Conservation (phyloP, 1,140 invertebrate genomes). For the Sesamia nonagrioides region DNA sequence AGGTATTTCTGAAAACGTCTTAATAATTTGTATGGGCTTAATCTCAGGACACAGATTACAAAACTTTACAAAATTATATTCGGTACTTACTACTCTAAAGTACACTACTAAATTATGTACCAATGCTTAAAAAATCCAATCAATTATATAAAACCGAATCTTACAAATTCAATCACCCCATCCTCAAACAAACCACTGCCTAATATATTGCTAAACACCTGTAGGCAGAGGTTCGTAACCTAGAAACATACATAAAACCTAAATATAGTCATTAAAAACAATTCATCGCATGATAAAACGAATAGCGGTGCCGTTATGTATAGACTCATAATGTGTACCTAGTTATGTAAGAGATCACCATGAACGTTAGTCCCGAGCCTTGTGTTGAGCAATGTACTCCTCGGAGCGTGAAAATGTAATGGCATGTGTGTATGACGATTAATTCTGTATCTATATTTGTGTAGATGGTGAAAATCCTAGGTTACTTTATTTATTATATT, state of each 20-base stretch:
- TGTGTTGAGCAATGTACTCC: conserved; percentile 65
- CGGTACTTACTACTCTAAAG: no score
- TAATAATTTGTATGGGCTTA: no score
- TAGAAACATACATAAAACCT: not conserved
- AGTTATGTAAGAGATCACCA: conserved; percentile 48
- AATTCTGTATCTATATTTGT: conserved; percentile 8
- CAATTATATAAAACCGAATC: no score
- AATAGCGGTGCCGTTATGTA: conserved; percentile 25
- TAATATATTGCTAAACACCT: not conserved
- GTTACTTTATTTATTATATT: not conserved
- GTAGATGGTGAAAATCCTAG: not conserved
- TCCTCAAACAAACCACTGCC: not conserved
- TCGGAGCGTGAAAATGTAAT: conserved; percentile 76
- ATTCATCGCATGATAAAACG: conserved; percentile 28
- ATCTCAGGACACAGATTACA: no score
- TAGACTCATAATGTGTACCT: conserved; percentile 35
- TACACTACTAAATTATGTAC: no score
- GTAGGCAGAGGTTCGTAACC: not conserved
- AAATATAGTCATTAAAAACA: conserved; percentile 47
- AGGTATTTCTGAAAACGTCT: no score
- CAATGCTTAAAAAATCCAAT: no score
- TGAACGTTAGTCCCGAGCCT: conserved; percentile 51
- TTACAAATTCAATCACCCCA: no score
- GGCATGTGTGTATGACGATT: conserved; percentile 49
- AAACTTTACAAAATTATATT: no score